Percentiles rank a stretch among this genome's conserved stretches.
phyloP scores from a whole-genome alignment of 2,113 vertebrate genomes.

The Hypanus sabinus region DNA sequence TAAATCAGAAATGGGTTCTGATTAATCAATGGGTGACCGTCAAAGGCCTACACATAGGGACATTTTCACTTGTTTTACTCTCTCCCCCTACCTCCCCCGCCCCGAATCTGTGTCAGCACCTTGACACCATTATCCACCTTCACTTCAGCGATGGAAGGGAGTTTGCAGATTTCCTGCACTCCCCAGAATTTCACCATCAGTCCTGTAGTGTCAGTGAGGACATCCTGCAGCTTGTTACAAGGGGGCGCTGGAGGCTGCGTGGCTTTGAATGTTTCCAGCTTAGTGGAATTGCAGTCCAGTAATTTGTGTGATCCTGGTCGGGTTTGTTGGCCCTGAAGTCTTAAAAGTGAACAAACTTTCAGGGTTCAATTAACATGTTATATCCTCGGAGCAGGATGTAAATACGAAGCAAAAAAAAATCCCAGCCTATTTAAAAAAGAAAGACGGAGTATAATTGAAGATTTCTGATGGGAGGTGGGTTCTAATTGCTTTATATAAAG shows the following conservation, averaged over 20 bases:
- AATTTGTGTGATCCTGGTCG: background rate
- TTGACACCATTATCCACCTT: constrained; percentile 6
- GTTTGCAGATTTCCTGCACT: background rate
- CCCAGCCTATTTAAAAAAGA: constrained; percentile 28
- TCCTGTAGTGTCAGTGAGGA: constrained; percentile 14
- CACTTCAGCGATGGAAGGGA: background rate
- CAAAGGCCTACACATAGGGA: constrained; percentile 25
- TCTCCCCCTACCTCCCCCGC: background rate
- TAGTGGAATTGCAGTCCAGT: constrained; percentile 8
- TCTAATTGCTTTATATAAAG: constrained; percentile 36
- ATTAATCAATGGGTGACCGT: background rate
- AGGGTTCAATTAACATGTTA: background rate
- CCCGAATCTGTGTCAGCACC: background rate
- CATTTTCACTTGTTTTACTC: background rate
- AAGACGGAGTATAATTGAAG: background rate
- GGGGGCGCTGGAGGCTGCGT: background rate
- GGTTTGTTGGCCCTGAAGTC: constrained; percentile 18
- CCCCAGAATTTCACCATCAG: background rate
- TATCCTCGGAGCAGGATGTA: constrained; percentile 24
- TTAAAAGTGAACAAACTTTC: constrained; percentile 21
- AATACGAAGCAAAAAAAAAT: constrained; percentile 32
- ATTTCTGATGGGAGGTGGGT: background rate
- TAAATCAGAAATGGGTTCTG: constrained; percentile 2
- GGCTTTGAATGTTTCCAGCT: constrained; percentile 12
- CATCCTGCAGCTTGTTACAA: constrained; percentile 11